Evolutionary conservation across 2,888 invertebrate species (phyloP), one percentile per base, ranked within the genome.

Genomic region (Blastobasis adustella): DNA sequence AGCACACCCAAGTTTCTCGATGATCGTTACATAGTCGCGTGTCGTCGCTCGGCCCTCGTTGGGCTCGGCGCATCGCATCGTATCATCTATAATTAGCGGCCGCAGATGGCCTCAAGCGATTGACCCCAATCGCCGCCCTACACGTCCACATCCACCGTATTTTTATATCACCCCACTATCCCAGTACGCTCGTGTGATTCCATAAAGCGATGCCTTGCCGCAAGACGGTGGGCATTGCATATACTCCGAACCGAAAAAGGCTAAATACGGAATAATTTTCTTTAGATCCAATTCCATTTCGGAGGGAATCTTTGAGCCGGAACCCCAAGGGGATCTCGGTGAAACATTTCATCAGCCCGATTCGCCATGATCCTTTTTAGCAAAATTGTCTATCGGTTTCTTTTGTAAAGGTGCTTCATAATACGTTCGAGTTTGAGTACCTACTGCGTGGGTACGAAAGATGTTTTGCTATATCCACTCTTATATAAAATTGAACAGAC

Each of bases 31-130:
- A 64, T 65, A 59, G 63, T 64, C 67, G 69, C 64, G 68, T 72
- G 65, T 73, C 73, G 74, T 68, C 73, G 72, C 73, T 66, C 73
- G 75, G 72, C 73, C 71, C 73, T 74, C 23, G 77, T 79, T 76
- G 76, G 73, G 65, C 69, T 23, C 23, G 23, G 23, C 23, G 23
- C 23, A 23, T 72, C 73, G 71, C 70, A 76, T 77, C 73, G 70
- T 66, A 68, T 73, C 71, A 69, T 72, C 83, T 87, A 86, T 87
- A 86, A 87, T 87, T 86, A 88, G 77, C 74, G 69, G 63, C 69
- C 76, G 79, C 85, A 82, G 83, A 85, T 86, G 85, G 84, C 84
- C 83, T 82, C 84, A 79, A 81, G 76, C 82, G 86, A 80, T 82
- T 86, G 87, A 88, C 88, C 87, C 73, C 83, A 80, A 86, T 87